Percentiles rank a stretch among this genome's conserved stretches.
phyloP scores from a whole-genome alignment of 1,140 invertebrate species.

The Phenacoccus solenopsis region DNA sequence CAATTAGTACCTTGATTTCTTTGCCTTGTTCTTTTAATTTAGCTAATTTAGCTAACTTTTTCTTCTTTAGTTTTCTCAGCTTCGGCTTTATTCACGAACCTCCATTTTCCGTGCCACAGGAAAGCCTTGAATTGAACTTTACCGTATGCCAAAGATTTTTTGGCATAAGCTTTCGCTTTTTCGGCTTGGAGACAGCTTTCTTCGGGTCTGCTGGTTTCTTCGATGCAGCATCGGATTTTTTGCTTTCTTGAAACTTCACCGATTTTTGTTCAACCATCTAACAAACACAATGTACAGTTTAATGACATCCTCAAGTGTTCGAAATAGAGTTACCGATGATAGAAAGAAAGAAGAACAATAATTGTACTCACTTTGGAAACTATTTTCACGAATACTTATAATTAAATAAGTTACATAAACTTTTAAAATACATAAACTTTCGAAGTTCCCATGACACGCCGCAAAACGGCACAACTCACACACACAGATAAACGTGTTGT shows the following conservation, averaged over 20 bases:
- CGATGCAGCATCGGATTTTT: background rate
- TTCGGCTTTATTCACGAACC: background rate
- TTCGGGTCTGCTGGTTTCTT: background rate
- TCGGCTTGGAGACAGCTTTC: too few relatives aligned
- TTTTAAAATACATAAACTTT: too few relatives aligned
- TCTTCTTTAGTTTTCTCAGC: background rate
- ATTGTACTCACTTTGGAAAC: background rate
- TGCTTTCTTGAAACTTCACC: background rate
- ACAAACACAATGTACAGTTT: background rate
- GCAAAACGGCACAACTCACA: constrained; percentile 1
- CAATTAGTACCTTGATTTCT: background rate
- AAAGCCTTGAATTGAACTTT: background rate
- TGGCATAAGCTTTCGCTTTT: background rate
- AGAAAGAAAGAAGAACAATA: background rate
- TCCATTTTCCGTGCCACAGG: background rate
- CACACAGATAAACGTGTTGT: background rate
- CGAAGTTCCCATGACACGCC: background rate
- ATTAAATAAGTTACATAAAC: background rate
- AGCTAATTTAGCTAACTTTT: background rate
- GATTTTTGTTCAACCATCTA: background rate
- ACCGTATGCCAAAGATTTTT: background rate
- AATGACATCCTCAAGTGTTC: too few relatives aligned
- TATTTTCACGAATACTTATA: background rate
- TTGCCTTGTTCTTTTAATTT: background rate
- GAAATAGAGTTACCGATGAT: background rate